These are phyloP conservation scores for Sycophila texana DNA, from an alignment of 2,888 invertebrate species.

Conservation along the genomic window DNA sequence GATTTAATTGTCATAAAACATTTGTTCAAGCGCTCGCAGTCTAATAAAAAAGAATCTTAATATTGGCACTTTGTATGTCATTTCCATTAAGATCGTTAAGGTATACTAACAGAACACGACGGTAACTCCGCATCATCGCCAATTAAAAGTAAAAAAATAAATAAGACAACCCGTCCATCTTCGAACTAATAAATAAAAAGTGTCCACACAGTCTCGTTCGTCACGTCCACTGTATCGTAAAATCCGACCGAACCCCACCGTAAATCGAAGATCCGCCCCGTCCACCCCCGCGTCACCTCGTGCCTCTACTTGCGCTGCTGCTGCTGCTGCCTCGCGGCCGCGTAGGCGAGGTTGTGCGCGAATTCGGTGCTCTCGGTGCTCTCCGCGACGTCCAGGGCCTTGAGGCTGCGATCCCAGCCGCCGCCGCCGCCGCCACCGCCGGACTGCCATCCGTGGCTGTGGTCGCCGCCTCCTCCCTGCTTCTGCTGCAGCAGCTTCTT, in stretches of 20 bases:
- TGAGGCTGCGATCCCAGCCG: conserved; percentile 84
- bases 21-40: neutral
- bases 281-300: no score
- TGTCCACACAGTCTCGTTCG: conserved; percentile 32
- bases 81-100: no score
- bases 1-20: no score
- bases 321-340: conserved; percentile 1
- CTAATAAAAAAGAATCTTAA: neutral
- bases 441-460: conserved; percentile 68
- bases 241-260: neutral
- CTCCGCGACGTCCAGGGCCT: conserved; percentile 55
- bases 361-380: conserved; percentile 64
- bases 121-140: no score
- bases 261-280: neutral
- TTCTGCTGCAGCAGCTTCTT: conserved; percentile 88
- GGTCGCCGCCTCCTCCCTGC: conserved; percentile 76
- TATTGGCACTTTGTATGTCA: neutral
- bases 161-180: no score
- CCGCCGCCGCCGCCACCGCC: conserved; percentile 77
- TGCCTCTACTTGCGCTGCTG: conserved; percentile 17
- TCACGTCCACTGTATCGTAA: conserved; percentile 32
- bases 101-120: no score
- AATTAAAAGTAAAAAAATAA: no score
- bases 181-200: no score
- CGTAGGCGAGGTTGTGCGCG: conserved; percentile 84